Evolutionary conservation across 1,140 invertebrate species (phyloP).

Genomic region (Drosophila fuyamai): DNA sequence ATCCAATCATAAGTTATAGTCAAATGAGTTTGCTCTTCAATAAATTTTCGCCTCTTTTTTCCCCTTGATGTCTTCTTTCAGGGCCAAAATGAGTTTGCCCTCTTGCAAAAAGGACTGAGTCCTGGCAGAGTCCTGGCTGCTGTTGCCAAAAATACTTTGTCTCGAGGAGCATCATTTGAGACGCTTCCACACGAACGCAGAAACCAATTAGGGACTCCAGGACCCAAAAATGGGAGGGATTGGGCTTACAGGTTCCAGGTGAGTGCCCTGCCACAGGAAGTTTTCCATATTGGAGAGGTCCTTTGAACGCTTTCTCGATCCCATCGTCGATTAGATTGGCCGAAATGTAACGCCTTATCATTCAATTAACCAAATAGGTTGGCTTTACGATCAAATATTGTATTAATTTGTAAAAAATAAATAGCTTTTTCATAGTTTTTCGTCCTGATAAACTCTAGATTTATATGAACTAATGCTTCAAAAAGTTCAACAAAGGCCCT

Average conservation of each 20-base stretch:
- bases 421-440: too few species aligned
- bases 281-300: not conserved
- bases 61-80: constrained; percentile 27
- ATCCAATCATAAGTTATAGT: constrained; percentile 82
- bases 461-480: too few species aligned
- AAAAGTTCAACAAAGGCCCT: too few species aligned
- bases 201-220: constrained; percentile 25
- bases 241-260: constrained; percentile 7
- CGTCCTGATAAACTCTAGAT: too few species aligned
- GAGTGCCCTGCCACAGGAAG: constrained; percentile 10
- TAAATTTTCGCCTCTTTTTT: constrained; percentile 68
- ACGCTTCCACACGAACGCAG: constrained; percentile 20
- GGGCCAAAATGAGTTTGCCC: constrained; percentile 26
- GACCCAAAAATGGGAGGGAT: not conserved
- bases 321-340: constrained; percentile 9
- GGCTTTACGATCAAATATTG: not conserved
- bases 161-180: constrained; percentile 32
- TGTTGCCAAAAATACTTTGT: constrained; percentile 44
- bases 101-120: not conserved
- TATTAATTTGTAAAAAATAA: too few species aligned
- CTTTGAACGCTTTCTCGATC: constrained; percentile 18
- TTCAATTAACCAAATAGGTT: not conserved
- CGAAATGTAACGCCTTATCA: not conserved
- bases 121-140: constrained; percentile 7
- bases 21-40: constrained; percentile 81